These are phyloP conservation scores for Scyliorhinus canicula DNA, from an alignment of 2,797 vertebrate genomes.

Conservation along the genomic window DNA sequence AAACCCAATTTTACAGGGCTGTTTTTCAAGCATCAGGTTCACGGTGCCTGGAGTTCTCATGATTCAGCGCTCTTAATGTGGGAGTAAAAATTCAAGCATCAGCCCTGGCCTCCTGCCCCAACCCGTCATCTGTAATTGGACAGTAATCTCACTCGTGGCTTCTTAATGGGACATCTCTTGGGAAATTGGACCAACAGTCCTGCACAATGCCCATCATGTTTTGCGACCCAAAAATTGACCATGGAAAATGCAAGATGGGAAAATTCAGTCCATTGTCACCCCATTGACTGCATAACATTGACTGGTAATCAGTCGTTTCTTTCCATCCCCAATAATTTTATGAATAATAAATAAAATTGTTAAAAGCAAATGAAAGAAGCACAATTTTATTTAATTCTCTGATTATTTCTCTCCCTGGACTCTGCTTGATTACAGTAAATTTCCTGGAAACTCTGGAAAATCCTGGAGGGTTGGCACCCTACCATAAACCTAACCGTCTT, in stretches of 20 bases:
- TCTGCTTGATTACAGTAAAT: neutral
- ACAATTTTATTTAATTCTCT: neutral
- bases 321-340: neutral
- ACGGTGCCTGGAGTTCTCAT: too few relatives aligned
- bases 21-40: too few relatives aligned
- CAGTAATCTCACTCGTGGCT: too few relatives aligned
- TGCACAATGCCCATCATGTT: neutral
- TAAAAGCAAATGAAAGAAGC: neutral
- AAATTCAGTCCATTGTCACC: neutral
- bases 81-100: too few relatives aligned
- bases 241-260: neutral
- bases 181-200: neutral
- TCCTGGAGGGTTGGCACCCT: neutral
- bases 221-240: neutral
- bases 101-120: neutral
- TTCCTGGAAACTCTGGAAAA: neutral
- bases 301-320: neutral
- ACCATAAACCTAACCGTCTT: neutral
- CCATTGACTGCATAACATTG: neutral
- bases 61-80: too few relatives aligned
- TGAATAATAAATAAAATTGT: neutral
- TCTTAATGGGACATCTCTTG: too few relatives aligned
- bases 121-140: too few relatives aligned
- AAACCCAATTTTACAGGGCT: too few relatives aligned
- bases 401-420: neutral